Percentiles rank a stretch among this genome's conserved stretches.
phyloP scores from a whole-genome alignment of 2,113 vertebrate genomes.

The Ploceus nigricollis region DNA sequence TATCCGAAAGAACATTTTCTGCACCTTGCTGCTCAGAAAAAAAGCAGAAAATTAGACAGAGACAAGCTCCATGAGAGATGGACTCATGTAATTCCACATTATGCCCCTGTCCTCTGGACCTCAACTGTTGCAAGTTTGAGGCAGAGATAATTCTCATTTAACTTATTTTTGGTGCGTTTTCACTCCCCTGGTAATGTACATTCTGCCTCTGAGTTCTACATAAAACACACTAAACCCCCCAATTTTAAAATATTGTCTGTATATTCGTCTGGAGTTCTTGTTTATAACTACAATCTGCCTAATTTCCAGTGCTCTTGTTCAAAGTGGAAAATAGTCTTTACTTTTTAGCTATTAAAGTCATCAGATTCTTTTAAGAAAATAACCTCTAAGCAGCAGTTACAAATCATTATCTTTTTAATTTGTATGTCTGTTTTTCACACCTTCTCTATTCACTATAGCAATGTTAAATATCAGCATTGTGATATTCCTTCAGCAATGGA shows the following conservation, averaged over 20 bases:
- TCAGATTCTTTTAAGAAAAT: background rate
- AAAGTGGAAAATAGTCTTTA: background rate
- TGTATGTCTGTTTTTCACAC: background rate
- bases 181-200: background rate
- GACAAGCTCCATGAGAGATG: accelerated
- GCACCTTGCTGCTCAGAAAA: background rate
- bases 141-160: background rate
- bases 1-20: background rate
- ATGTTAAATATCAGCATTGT: background rate
- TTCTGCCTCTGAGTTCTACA: background rate
- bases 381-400: background rate
- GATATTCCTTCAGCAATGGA: background rate
- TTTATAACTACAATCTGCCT: background rate
- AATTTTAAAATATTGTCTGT: background rate
- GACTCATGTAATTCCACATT: background rate
- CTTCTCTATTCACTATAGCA: background rate
- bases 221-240: background rate
- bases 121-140: background rate
- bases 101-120: background rate
- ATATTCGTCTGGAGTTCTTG: background rate
- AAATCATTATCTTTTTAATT: background rate
- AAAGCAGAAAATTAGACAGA: background rate
- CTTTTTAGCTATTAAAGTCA: background rate
- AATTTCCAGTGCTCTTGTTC: background rate
- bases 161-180: background rate